phyloP scores from a whole-genome alignment of 2,888 invertebrate genomes.

The Maniola hyperantus region DNA sequence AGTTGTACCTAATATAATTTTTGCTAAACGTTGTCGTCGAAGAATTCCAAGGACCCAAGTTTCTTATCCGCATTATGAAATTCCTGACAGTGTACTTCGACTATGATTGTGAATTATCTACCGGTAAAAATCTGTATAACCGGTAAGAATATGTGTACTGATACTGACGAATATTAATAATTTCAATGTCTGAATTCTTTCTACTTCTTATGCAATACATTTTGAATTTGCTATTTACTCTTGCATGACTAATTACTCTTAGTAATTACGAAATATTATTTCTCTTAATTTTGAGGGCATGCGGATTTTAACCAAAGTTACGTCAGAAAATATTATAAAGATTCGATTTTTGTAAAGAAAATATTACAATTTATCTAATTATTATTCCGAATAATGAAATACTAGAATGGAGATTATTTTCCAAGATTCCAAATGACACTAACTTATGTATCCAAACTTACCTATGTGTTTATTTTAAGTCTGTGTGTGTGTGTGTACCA shows the following conservation, averaged over 20 bases:
- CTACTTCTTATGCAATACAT: background rate
- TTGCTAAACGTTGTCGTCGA: background rate
- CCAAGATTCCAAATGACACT: too few relatives aligned
- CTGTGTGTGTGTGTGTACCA: too few relatives aligned
- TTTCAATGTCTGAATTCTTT: background rate
- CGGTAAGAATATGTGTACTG: slow-evolving; percentile 3
- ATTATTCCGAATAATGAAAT: background rate
- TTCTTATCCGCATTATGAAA: slow-evolving; percentile 25
- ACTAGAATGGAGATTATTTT: too few relatives aligned
- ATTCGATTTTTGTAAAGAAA: too few relatives aligned
- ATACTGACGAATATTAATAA: background rate
- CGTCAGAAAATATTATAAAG: background rate
- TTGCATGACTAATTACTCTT: too few relatives aligned
- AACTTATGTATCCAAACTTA: too few relatives aligned
- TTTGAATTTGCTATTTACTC: background rate
- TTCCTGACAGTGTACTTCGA: slow-evolving; percentile 11
- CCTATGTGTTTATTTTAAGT: too few relatives aligned
- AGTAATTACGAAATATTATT: background rate
- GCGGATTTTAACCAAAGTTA: background rate
- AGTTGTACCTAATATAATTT: background rate
- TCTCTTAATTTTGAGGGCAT: background rate
- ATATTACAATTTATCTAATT: background rate
- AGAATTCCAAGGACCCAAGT: slow-evolving; percentile 14
- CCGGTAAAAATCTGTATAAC: background rate
- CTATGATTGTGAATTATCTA: background rate